These are phyloP conservation scores for Uropetala carovei DNA, from an alignment of 2,888 invertebrate species.

Conservation along the genomic window DNA sequence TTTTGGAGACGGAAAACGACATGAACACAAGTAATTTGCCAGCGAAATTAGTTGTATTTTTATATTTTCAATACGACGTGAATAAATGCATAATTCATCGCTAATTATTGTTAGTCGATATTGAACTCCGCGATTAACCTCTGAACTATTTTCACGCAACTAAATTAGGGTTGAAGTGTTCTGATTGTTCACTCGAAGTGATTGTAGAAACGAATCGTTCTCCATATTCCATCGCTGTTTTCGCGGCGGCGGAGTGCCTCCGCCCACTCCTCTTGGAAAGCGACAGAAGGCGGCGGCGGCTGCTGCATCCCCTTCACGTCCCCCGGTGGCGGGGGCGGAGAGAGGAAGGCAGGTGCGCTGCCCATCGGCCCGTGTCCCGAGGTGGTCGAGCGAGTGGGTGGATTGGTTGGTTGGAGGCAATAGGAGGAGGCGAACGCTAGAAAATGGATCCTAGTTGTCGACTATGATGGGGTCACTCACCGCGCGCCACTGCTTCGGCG, in stretches of 20 bases:
- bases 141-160: no score
- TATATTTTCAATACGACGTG: no score
- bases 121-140: no score
- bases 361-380: constrained; percentile 50
- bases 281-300: background rate
- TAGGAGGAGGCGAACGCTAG: background rate
- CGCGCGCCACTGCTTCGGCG: background rate
- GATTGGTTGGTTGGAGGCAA: background rate
- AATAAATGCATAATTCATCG: no score
- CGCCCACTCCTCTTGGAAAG: background rate
- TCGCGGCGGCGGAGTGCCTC: background rate
- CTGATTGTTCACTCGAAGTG: no score
- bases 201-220: no score
- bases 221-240: no score
- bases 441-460: constrained; percentile 52
- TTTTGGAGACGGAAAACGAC: no score
- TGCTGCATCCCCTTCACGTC: background rate
- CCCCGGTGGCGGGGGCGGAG: constrained; percentile 1
- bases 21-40: no score
- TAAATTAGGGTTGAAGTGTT: no score
- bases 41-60: no score
- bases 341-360: constrained; percentile 60
- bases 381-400: constrained; percentile 38
- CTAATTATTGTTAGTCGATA: no score
- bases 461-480: constrained; percentile 23